Base-by-base conservation (phyloP, 2,888 invertebrate genomes). In the Harpalus rubripes region DNA sequence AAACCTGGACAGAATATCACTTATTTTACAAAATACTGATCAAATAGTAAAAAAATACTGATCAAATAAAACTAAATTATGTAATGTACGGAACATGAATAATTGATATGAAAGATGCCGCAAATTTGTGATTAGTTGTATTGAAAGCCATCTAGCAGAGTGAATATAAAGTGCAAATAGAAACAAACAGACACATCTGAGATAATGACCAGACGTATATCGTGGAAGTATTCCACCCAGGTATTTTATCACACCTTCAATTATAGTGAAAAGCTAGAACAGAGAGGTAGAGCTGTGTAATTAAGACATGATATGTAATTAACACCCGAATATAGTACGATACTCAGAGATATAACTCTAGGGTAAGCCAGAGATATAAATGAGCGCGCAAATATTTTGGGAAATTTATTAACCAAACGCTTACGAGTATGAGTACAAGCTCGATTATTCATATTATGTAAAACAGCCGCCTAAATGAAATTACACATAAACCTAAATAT, bases 251-350 rank as follows among this genome's bases (percentile, higher is more conserved):
- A 44, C 44, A 41, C 72, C 72, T 72, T 72, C 72, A 72, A 72
- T 72, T 72, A 72, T 72, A 72, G 72, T 72, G 72, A 41, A 72
- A 72, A 72, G 72, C 72, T 72, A 44, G 44, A 72, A 41, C 18
- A 72, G 72, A 72, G 72, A 72, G 72, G 72, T 44, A 72, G 72
- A 72, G 44, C 72, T 72, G 12, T 44, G 72, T 72, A 72, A 72
- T 72, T 72, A 72, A 72, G 72, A 72, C 72, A 72, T 72, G 72
- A 72, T 72, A 72, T 44, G 72, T 72, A 72, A 72, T 72, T 72
- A 72, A 72, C 72, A 72, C 72, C 68, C 72, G 72, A 72, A 72
- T 72, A 44, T 44, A 72, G 72, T 44, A 44, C 72, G 72, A 72
- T 72, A 72, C 72, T 72, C 72, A 72, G 68, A 68, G 72, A 72